Evolutionary conservation across 2,797 vertebrate species (phyloP), one percentile per base, ranked within the genome.

Genomic region (Danio kyathit): DNA sequence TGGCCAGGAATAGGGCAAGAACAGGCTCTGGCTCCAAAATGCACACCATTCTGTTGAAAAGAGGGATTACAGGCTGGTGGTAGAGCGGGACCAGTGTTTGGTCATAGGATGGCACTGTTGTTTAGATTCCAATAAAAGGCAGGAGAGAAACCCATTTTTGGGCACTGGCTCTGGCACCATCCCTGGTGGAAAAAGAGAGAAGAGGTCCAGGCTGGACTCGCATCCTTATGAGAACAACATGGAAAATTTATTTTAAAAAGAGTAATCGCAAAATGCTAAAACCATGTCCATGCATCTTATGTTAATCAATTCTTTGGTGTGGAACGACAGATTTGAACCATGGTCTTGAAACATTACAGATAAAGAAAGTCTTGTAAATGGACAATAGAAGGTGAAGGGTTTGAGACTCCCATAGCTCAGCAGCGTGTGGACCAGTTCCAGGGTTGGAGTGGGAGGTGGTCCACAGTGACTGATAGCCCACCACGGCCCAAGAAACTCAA

Each of bases 401-500:
- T 60, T 83, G 76, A 51, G 65, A 59, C 82, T 79, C 43, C 41
- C 61, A 52, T 51, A 51, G 44, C 48, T 56, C 40, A 38, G 21
- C 52, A 64, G 79, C 17, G n/a, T 76, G 63, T 56, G 80, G 56
- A 66, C 13, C 16, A 54, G 51, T 43, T 54, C 17, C 38, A 56
- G 67, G 51, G 71, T 59, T 66, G 60, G 54, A 46, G 52, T 48
- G 70, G 74, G 82, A 82, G 66, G 73, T 73, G 80, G 75, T 80
- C 70, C 40, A 54, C 54, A 41, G 86, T 94, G 93, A 92, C 86
- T 90, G 90, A 93, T 90, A 90, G 91, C 89, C 93, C 93, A 93
- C 91, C 92, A 83, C 87, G 90, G 88, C 88, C 90, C 84, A 83
- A 14, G 86, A 90, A 88, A 86, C 60, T 82, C 71, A 87, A 86